Conservation (phyloP, 2,888 invertebrate species). For the Zaprionus bogoriensis region DNA sequence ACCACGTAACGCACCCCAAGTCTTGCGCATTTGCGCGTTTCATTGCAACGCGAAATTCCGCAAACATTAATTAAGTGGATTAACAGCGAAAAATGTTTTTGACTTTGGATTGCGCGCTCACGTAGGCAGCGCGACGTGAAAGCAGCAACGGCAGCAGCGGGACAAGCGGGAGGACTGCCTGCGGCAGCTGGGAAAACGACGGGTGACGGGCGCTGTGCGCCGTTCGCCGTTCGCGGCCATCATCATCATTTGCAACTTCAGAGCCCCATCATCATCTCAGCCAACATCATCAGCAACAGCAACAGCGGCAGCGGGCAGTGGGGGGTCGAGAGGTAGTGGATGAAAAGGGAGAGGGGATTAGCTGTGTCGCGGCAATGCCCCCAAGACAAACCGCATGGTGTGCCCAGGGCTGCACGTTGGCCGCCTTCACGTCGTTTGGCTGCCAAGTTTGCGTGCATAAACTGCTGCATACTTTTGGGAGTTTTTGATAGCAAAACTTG, state of each 20-base stretch:
- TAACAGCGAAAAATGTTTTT: conserved; percentile 44
- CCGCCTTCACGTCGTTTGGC: conserved; percentile 43
- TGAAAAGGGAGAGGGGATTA: background rate
- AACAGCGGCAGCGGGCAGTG: conserved; percentile 9
- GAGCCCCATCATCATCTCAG: conserved; percentile 13
- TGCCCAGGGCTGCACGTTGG: background rate
- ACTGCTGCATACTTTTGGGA: conserved; percentile 72
- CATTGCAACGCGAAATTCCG: conserved; percentile 47
- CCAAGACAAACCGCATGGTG: conserved; percentile 12
- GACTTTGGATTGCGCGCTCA: conserved; percentile 38
- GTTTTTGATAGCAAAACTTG: conserved; percentile 65
- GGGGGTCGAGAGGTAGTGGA: background rate
- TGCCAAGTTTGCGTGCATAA: conserved; percentile 64
- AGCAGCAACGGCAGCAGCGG: background rate
- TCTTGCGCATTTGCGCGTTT: conserved; percentile 16
- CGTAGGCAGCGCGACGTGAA: conserved; percentile 5
- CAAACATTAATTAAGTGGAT: conserved; percentile 63
- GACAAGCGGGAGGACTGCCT: background rate
- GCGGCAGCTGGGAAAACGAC: too few relatives aligned
- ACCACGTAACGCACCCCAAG: background rate
- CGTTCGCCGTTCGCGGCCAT: too few relatives aligned
- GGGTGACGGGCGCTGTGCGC: too few relatives aligned
- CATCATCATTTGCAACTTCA: conserved; percentile 21
- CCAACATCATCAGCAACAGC: conserved; percentile 18
- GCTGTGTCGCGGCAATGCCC: conserved; percentile 11